phyloP scores from a whole-genome alignment of 2,797 vertebrate species.

The Squalus acanthias region DNA sequence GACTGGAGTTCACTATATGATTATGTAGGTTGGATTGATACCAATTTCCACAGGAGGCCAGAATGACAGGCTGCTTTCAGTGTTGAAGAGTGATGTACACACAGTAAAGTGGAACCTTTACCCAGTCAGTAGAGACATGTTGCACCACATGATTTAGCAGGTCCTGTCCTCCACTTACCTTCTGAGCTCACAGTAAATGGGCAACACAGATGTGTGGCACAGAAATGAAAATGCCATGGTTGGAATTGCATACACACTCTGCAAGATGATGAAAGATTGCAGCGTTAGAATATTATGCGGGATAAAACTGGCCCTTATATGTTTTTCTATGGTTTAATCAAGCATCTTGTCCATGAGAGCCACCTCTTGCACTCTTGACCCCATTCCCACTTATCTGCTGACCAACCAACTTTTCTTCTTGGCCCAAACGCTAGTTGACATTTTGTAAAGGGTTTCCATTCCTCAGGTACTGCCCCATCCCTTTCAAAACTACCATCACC shows the following conservation, averaged over 20 bases:
- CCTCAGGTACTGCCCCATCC: neutral
- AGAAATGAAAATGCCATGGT: conserved; percentile 96
- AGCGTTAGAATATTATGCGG: neutral
- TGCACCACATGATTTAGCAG: neutral
- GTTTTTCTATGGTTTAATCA: neutral
- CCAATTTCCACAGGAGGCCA: neutral
- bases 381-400: neutral
- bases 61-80: neutral
- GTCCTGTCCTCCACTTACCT: conserved; percentile 57
- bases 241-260: conserved; percentile 86
- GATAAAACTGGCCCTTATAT: neutral
- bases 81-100: neutral
- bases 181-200: conserved; percentile 87
- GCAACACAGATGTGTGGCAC: conserved; percentile 89
- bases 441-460: neutral
- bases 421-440: neutral
- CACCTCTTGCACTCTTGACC: neutral
- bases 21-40: neutral
- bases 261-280: conserved; percentile 48
- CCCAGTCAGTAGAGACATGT: neutral
- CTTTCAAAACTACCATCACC: neutral
- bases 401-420: neutral
- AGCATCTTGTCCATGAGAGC: neutral
- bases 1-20: neutral
- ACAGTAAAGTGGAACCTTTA: neutral